A percentile compares a stretch with the other conserved stretches of the same genome.
Conservation (phyloP, 2,888 invertebrate species). For the Troglohyphantes excavatus region DNA sequence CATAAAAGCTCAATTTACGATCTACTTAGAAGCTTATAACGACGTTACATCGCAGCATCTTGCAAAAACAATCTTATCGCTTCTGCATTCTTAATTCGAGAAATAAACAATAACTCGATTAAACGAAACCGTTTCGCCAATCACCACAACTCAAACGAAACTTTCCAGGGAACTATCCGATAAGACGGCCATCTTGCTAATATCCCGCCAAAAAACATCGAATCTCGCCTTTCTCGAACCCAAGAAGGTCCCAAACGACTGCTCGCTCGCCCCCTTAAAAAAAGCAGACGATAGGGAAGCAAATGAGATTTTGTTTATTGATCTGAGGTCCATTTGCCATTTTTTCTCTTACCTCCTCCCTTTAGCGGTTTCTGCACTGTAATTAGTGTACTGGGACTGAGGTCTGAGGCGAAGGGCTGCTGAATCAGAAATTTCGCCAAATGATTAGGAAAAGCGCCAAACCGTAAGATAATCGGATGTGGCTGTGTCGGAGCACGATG, state of each 20-base stretch:
- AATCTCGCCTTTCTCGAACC: neutral
- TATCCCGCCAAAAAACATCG: conserved; percentile 37
- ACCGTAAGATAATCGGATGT: no score
- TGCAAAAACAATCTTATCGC: neutral
- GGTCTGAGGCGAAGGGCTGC: conserved; percentile 11
- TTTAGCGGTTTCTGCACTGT: conserved; percentile 61
- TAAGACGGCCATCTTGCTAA: conserved; percentile 14
- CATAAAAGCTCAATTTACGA: no score
- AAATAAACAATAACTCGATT: conserved; percentile 9
- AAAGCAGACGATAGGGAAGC: conserved; percentile 31
- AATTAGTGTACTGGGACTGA: conserved; percentile 60
- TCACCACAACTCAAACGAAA: conserved; percentile 17
- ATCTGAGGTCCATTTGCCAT: conserved; percentile 40
- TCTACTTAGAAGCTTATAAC: no score
- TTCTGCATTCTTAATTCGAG: neutral
- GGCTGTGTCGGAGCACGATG: no score
- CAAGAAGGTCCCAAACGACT: conserved; percentile 47
- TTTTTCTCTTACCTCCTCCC: conserved; percentile 22
- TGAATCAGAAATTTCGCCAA: no score
- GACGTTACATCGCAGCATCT: no score
- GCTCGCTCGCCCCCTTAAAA: neutral
- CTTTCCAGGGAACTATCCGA: conserved; percentile 4
- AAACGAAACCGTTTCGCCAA: neutral
- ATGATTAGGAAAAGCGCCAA: neutral
- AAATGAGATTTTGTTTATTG: conserved; percentile 73